These are phyloP conservation scores for Eupithecia centaureata DNA, from an alignment of 2,888 invertebrate species.

Conservation along the genomic window DNA sequence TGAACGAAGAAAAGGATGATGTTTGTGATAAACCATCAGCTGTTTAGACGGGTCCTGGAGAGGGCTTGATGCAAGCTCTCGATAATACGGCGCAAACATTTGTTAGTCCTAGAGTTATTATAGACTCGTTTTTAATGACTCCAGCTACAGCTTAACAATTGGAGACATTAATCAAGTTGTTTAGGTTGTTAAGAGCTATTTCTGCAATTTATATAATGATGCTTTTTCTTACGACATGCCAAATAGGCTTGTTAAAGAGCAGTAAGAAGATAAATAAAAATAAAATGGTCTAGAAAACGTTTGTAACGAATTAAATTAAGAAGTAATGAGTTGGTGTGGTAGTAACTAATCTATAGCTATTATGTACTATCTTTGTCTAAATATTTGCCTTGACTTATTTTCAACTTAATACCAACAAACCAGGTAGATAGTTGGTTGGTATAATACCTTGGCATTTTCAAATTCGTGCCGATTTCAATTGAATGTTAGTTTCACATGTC, in stretches of 20 bases:
- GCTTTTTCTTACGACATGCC: not conserved
- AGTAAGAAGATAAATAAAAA: not conserved
- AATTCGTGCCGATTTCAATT: slow-evolving; percentile 4
- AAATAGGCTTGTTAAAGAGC: not conserved
- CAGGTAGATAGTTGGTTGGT: not conserved
- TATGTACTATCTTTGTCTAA: not conserved
- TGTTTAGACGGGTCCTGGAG: slow-evolving; percentile 55
- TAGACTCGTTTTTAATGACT: slow-evolving; percentile 19
- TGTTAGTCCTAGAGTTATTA: slow-evolving; percentile 38
- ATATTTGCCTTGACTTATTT: not conserved
- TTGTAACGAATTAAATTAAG: not conserved
- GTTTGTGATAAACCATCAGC: slow-evolving; percentile 60
- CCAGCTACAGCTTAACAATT: slow-evolving; percentile 14
- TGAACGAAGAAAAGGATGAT: slow-evolving; percentile 37
- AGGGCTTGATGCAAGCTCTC: slow-evolving; percentile 52
- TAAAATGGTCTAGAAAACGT: not conserved
- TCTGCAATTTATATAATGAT: slow-evolving; percentile 9
- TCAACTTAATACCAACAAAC: not conserved
- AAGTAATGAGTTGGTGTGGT: not conserved
- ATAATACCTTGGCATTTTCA: not conserved
- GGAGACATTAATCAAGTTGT: slow-evolving; percentile 12
- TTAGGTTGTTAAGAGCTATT: slow-evolving; percentile 13
- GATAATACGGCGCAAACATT: slow-evolving; percentile 59
- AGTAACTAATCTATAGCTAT: not conserved
- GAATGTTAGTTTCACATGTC: slow-evolving; percentile 9